These are phyloP conservation scores for Hippocampus comes DNA, from an alignment of 2,113 vertebrate genomes.

Conservation along the genomic window DNA sequence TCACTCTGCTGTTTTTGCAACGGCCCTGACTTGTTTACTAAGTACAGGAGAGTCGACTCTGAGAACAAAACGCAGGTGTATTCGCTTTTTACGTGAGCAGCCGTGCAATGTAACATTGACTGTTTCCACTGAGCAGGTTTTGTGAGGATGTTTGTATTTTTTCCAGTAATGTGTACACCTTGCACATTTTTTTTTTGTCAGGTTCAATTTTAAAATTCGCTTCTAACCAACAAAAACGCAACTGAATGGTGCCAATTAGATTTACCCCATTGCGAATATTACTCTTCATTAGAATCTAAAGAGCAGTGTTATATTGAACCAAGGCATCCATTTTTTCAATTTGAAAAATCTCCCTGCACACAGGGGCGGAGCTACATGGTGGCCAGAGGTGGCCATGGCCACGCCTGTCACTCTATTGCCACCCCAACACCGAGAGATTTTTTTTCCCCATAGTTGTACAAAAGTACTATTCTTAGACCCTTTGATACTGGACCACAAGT, in stretches of 20 bases:
- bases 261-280: background rate
- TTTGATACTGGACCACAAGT: no score
- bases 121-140: background rate
- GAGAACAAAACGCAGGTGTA: background rate
- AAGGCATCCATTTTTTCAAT: background rate
- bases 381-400: no score
- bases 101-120: background rate
- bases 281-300: background rate
- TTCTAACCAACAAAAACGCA: background rate
- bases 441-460: no score
- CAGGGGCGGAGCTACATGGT: no score
- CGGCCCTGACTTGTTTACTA: conserved; percentile 11
- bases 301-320: background rate
- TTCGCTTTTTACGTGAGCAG: background rate
- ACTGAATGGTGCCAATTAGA: background rate
- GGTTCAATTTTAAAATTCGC: background rate
- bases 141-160: background rate
- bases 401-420: no score
- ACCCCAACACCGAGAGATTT: no score
- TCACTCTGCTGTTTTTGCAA: background rate
- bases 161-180: background rate
- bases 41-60: background rate
- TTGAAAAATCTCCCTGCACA: background rate
- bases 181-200: background rate
- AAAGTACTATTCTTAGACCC: no score